Conservation (phyloP, 1,140 invertebrate genomes). For the Drosophila biarmipes region DNA sequence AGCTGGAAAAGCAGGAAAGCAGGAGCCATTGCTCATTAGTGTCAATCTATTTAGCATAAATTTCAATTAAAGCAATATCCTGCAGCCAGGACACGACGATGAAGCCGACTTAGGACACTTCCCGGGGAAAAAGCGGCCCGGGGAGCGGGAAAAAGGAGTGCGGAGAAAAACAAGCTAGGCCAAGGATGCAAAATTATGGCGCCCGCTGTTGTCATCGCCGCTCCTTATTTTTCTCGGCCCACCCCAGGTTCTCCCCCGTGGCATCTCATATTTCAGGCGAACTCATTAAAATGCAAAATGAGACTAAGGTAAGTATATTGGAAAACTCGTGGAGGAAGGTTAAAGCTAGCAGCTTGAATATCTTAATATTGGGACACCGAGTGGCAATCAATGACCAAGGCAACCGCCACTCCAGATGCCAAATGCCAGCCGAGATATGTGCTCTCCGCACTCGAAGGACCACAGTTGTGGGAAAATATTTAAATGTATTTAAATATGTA, state of each 20-base stretch:
- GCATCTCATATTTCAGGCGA: conserved; percentile 66
- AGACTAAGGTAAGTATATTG: conserved; percentile 62
- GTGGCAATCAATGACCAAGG: conserved; percentile 35
- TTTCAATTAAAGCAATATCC: conserved; percentile 83
- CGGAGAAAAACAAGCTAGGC: conserved; percentile 28
- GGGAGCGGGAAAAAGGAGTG: neutral
- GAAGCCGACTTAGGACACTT: conserved; percentile 61
- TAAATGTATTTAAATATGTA: no score
- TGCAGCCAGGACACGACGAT: conserved; percentile 54
- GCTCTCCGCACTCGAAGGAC: conserved; percentile 12
- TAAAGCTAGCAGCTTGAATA: conserved; percentile 1
- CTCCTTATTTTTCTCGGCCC: neutral
- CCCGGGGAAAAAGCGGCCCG: conserved; percentile 35
- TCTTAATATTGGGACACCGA: neutral
- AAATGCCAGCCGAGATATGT: conserved; percentile 34
- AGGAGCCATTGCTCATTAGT: conserved; percentile 75
- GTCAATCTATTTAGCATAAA: conserved; percentile 83
- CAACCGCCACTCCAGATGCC: neutral
- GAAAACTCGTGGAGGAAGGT: conserved; percentile 17
- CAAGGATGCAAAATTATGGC: conserved; percentile 65
- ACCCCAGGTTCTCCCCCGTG: conserved; percentile 1
- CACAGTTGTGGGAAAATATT: neutral
- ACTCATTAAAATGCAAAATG: conserved; percentile 82
- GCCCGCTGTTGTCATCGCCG: conserved; percentile 39
- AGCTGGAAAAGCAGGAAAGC: conserved; percentile 15